These are phyloP conservation scores for Hephaestus fuliginosus DNA, from an alignment of 2,797 vertebrate species.

Conservation along the genomic window DNA sequence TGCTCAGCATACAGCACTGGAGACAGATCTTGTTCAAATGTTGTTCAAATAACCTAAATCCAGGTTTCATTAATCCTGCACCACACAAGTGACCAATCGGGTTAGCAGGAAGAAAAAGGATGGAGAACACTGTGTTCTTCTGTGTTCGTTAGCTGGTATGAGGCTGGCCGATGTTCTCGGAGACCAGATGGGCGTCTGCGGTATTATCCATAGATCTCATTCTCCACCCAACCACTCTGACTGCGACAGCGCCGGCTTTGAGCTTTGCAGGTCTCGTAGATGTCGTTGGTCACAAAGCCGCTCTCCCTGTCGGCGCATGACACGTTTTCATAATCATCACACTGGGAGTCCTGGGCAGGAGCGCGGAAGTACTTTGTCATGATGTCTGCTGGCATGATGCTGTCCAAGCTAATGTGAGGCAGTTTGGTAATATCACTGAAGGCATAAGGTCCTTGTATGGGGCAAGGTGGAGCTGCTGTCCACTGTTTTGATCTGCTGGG, in stretches of 20 bases:
- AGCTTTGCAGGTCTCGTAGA: slow-evolving; percentile 90
- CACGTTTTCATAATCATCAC: slow-evolving; percentile 87
- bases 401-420: slow-evolving; percentile 83
- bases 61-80: slow-evolving; percentile 35
- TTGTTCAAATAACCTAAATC: not conserved
- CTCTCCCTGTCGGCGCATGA: slow-evolving; percentile 81
- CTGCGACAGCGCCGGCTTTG: slow-evolving; percentile 72
- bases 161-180: not conserved
- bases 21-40: not conserved
- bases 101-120: slow-evolving; percentile 11
- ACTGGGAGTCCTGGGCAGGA: slow-evolving; percentile 64
- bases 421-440: slow-evolving; percentile 88
- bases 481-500: slow-evolving; percentile 81
- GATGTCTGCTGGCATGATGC: slow-evolving; percentile 81
- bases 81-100: slow-evolving; percentile 23
- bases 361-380: slow-evolving; percentile 84
- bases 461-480: slow-evolving; percentile 77
- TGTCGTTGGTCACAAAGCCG: slow-evolving; percentile 95
- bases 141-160: slow-evolving; percentile 13
- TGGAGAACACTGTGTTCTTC: slow-evolving; percentile 19
- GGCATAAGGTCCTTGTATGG: slow-evolving; percentile 84
- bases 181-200: slow-evolving; percentile 20
- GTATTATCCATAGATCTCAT: slow-evolving; percentile 88
- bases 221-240: slow-evolving; percentile 92
- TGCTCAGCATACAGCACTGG: slow-evolving; percentile 5